Evolutionary conservation across 2,797 vertebrate genomes (phyloP).

Genomic region (Notamacropus eugenii): DNA sequence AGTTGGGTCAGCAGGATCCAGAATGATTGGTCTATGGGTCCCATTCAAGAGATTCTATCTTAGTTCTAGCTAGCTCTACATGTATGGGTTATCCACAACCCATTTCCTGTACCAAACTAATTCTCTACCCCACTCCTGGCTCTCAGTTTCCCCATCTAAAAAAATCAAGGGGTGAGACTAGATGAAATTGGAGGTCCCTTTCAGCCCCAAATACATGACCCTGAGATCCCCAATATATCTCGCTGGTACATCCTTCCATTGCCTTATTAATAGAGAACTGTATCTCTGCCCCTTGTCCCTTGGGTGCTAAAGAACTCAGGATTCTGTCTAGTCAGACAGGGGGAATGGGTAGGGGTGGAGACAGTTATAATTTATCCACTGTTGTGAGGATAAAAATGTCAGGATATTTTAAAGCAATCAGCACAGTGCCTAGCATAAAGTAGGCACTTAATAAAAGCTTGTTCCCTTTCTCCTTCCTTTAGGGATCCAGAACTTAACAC

Average conservation of each 20-base stretch:
- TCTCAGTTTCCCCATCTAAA: neutral
- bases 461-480: neutral
- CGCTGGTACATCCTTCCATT: neutral
- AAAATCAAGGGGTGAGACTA: neutral
- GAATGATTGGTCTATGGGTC: slow-evolving; percentile 81
- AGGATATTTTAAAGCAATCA: neutral
- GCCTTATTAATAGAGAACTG: neutral
- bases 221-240: neutral
- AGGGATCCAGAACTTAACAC: neutral
- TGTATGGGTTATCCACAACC: neutral
- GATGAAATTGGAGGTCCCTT: neutral
- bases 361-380: neutral
- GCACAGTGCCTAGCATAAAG: neutral
- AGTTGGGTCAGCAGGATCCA: slow-evolving; percentile 83
- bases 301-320: neutral
- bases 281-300: neutral
- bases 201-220: neutral
- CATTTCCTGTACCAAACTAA: neutral
- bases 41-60: neutral
- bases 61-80: too few relatives aligned
- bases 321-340: neutral
- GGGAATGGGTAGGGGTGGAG: too few relatives aligned
- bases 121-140: neutral
- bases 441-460: neutral
- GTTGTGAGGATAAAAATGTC: neutral